phyloP scores from a whole-genome alignment of 2,113 vertebrate genomes.

The Centropus unirufus region DNA sequence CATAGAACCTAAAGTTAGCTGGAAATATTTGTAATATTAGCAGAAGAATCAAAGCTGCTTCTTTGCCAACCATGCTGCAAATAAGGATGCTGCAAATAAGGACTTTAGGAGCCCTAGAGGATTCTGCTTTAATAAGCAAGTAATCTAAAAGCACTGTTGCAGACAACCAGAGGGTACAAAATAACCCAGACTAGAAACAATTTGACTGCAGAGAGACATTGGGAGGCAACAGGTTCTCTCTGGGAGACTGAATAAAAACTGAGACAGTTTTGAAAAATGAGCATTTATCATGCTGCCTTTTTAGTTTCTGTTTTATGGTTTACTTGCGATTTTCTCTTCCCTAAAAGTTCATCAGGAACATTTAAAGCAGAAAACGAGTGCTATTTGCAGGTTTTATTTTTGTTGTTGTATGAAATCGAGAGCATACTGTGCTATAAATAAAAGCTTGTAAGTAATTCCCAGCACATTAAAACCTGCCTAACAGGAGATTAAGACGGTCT shows the following conservation, averaged over 20 bases:
- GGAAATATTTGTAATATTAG: slow-evolving; percentile 54
- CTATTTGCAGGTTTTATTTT: slow-evolving; percentile 42
- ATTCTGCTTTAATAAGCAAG: slow-evolving; percentile 10
- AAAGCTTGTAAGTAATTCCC: slow-evolving; percentile 61
- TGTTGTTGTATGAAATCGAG: slow-evolving; percentile 29
- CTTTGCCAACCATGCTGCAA: slow-evolving; percentile 12
- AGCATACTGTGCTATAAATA: slow-evolving; percentile 56
- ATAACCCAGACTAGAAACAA: neutral
- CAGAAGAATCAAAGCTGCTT: slow-evolving; percentile 35
- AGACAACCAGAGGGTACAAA: slow-evolving; percentile 12
- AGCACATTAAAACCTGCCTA: slow-evolving; percentile 48
- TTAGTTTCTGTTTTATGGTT: slow-evolving; percentile 25
- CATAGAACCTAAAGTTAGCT: slow-evolving; percentile 57
- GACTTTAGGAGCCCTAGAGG: slow-evolving; percentile 13
- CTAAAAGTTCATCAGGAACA: slow-evolving; percentile 13
- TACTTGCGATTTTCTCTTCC: neutral
- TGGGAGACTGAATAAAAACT: neutral
- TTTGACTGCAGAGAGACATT: neutral
- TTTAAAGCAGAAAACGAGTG: slow-evolving; percentile 16
- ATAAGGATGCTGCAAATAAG: slow-evolving; percentile 22
- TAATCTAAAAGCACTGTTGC: slow-evolving; percentile 20
- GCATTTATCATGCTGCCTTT: slow-evolving; percentile 29
- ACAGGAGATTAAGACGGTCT: slow-evolving; percentile 55
- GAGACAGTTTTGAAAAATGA: neutral
- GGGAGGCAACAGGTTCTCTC: slow-evolving; percentile 34